phyloP scores from a whole-genome alignment of 1,140 invertebrate genomes.

The Centruroides vittatus region DNA sequence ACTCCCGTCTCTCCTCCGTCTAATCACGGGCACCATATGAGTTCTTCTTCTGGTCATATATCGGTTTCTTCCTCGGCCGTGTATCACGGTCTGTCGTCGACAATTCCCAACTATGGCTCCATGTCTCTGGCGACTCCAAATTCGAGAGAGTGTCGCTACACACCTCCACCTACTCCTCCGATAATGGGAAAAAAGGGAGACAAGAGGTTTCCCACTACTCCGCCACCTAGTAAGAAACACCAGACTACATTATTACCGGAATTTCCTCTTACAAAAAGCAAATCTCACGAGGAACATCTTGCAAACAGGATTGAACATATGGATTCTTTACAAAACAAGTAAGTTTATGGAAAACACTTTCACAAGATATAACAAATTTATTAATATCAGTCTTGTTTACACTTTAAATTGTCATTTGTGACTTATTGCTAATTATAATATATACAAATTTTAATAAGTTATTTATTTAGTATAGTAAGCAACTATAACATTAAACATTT shows the following conservation, averaged over 20 bases:
- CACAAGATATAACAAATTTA: no score
- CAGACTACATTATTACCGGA: conserved; percentile 41
- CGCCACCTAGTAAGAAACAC: conserved; percentile 57
- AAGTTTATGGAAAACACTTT: not conserved
- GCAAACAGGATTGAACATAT: conserved; percentile 42
- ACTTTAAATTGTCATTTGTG: no score
- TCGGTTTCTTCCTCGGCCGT: conserved; percentile 17
- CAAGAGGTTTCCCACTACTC: conserved; percentile 57
- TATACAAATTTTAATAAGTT: no score
- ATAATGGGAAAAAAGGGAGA: conserved; percentile 22
- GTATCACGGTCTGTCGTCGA: conserved; percentile 19
- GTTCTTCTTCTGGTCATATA: conserved; percentile 15
- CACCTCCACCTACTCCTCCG: conserved; percentile 48
- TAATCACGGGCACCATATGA: conserved; percentile 13
- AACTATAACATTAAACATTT: no score
- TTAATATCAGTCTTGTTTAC: no score
- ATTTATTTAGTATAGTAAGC: no score
- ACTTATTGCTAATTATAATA: no score
- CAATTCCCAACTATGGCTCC: conserved; percentile 18
- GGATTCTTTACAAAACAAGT: conserved; percentile 19
- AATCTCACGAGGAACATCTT: conserved; percentile 81
- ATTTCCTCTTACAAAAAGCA: conserved; percentile 67
- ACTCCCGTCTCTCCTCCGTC: conserved; percentile 19
- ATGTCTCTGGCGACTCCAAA: conserved; percentile 19
- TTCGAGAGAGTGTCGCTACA: conserved; percentile 25